These are phyloP conservation scores for Drosophila trapezifrons DNA, from an alignment of 1,140 invertebrate species.

Conservation along the genomic window DNA sequence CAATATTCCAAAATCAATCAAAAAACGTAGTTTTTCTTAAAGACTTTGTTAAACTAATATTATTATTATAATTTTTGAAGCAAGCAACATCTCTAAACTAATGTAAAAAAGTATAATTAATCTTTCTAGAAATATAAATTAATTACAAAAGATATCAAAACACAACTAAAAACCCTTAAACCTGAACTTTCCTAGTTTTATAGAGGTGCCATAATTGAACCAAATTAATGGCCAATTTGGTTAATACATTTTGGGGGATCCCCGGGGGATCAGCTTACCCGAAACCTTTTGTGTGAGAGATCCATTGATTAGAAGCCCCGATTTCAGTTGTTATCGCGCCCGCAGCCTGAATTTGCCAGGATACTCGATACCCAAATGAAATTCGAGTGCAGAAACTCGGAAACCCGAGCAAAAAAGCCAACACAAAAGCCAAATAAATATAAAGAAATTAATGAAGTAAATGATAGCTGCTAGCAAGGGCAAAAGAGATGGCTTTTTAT, in stretches of 20 bases:
- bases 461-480: conserved; percentile 32
- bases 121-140: neutral
- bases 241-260: neutral
- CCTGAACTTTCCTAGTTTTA: neutral
- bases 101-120: too few species aligned
- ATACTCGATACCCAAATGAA: conserved; percentile 24
- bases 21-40: neutral
- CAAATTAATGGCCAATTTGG: neutral
- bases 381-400: conserved; percentile 9
- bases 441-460: conserved; percentile 77
- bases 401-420: conserved; percentile 35
- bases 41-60: too few species aligned
- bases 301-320: conserved; percentile 14
- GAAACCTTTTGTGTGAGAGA: conserved; percentile 20
- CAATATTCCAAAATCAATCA: neutral
- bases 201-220: neutral
- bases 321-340: conserved; percentile 16
- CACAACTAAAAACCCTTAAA: too few species aligned
- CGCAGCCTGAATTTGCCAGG: conserved; percentile 15
- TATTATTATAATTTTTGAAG: too few species aligned
- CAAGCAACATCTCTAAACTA: too few species aligned
- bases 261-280: conserved; percentile 7
- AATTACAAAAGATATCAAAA: neutral
- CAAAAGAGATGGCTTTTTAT: neutral
- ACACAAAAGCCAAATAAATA: conserved; percentile 55